Percentiles rank a stretch among this genome's conserved stretches.
Conservation (phyloP, 2,113 vertebrate species). For the Taxidea taxus region DNA sequence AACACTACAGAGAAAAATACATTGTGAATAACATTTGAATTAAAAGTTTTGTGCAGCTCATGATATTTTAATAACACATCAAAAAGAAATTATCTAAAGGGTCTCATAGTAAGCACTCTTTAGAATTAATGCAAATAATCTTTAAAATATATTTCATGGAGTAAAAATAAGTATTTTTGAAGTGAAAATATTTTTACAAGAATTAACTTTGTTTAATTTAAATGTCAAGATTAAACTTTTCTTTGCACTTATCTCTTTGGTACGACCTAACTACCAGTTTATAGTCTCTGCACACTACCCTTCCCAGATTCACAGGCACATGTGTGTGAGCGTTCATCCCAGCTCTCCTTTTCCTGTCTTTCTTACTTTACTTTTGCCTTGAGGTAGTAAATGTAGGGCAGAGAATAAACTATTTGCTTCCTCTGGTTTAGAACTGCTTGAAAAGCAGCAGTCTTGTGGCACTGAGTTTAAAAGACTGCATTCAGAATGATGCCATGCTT, state of each 20-base stretch:
- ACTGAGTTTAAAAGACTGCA: not conserved
- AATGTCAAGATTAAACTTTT: not conserved
- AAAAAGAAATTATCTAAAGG: not conserved
- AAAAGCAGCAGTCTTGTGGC: not conserved
- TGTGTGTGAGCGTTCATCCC: not conserved
- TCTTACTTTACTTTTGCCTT: not conserved
- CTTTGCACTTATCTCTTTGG: not conserved
- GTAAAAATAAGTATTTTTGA: not conserved
- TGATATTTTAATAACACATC: not conserved
- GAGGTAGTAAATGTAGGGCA: not conserved
- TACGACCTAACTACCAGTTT: not conserved
- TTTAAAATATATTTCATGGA: not conserved
- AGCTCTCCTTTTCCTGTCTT: not conserved
- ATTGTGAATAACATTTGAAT: not conserved
- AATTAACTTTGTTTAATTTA: not conserved
- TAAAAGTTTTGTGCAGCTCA: not conserved
- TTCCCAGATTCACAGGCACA: not conserved
- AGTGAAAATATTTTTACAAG: not conserved
- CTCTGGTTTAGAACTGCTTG: not conserved
- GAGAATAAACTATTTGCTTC: not conserved
- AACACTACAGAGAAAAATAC: not conserved
- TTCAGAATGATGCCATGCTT: not conserved
- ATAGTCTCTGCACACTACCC: not conserved
- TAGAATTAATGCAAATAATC: not conserved
- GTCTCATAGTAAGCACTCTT: not conserved